Evolutionary conservation across 2,888 invertebrate genomes (phyloP).

Genomic region (Acleris literana): DNA sequence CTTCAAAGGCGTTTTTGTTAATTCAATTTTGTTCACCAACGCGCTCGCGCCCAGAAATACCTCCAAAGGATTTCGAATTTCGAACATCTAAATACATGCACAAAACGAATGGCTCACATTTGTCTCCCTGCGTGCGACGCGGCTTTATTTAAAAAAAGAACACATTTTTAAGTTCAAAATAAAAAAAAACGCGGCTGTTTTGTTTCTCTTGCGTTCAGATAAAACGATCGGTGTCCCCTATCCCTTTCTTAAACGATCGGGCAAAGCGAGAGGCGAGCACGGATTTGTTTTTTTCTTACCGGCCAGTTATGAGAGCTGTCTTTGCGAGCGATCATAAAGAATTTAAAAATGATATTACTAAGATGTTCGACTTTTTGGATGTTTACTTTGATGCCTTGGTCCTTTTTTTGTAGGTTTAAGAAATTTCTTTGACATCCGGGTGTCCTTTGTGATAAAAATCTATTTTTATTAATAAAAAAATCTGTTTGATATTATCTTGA

Average conservation of each 20-base stretch:
- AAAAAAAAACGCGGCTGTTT: slow-evolving; percentile 57
- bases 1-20: slow-evolving; percentile 8
- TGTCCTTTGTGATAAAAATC: slow-evolving; percentile 60
- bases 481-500: slow-evolving; percentile 56
- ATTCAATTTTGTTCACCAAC: slow-evolving; percentile 32
- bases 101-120: slow-evolving; percentile 59
- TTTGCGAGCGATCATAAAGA: slow-evolving; percentile 62
- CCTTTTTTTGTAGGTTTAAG: slow-evolving; percentile 44
- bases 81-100: slow-evolving; percentile 61
- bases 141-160: slow-evolving; percentile 55
- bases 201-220: slow-evolving; percentile 59
- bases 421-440: slow-evolving; percentile 55
- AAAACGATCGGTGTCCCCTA: slow-evolving; percentile 39
- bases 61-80: slow-evolving; percentile 39
- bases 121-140: slow-evolving; percentile 67
- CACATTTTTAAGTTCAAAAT: slow-evolving; percentile 54
- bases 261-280: slow-evolving; percentile 43
- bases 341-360: slow-evolving; percentile 69
- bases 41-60: slow-evolving; percentile 11
- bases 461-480: slow-evolving; percentile 58
- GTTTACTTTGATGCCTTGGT: slow-evolving; percentile 60
- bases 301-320: slow-evolving; percentile 55
- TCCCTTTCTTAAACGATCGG: slow-evolving; percentile 38
- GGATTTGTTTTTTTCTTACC: slow-evolving; percentile 47
- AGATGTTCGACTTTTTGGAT: slow-evolving; percentile 57